Evolutionary conservation across 2,888 invertebrate species (phyloP).

Genomic region (Coelogynopora nodosa): DNA sequence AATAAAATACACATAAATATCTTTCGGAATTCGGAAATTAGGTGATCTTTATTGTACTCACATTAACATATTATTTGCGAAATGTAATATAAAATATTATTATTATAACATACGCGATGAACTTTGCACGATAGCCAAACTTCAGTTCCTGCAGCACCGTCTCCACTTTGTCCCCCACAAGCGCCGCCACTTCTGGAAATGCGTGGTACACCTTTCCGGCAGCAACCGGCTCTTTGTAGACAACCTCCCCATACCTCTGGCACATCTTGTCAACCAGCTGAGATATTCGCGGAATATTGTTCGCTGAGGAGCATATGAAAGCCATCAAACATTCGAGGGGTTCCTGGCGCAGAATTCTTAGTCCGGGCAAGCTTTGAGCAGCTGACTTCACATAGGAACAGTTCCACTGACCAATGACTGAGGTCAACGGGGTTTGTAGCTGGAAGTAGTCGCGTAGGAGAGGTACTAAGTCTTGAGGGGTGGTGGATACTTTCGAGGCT

Average conservation of each 20-base stretch:
- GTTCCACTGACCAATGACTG: background rate
- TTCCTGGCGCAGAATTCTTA: conserved; percentile 85
- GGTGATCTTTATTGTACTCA: too few species aligned
- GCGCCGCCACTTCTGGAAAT: conserved; percentile 69
- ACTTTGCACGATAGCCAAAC: conserved; percentile 71
- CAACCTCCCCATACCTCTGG: conserved; percentile 69
- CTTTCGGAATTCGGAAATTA: too few species aligned
- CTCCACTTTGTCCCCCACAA: conserved; percentile 68
- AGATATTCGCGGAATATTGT: conserved; percentile 83
- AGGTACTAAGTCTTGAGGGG: background rate
- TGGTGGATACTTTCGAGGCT: background rate
- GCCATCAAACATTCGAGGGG: conserved; percentile 86
- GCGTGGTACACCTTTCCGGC: conserved; percentile 68
- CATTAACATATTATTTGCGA: too few species aligned
- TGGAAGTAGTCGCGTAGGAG: background rate
- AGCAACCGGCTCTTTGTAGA: conserved; percentile 66
- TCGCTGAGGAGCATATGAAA: conserved; percentile 95
- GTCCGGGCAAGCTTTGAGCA: conserved; percentile 61
- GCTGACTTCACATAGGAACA: background rate
- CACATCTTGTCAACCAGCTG: conserved; percentile 86
- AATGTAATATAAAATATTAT: too few species aligned
- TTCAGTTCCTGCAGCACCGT: conserved; percentile 67
- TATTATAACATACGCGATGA: conserved; percentile 31
- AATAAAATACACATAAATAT: too few species aligned
- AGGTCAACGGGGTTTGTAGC: background rate